Base-by-base conservation (phyloP, 2,797 vertebrate species). In the Hephaestus fuliginosus region DNA sequence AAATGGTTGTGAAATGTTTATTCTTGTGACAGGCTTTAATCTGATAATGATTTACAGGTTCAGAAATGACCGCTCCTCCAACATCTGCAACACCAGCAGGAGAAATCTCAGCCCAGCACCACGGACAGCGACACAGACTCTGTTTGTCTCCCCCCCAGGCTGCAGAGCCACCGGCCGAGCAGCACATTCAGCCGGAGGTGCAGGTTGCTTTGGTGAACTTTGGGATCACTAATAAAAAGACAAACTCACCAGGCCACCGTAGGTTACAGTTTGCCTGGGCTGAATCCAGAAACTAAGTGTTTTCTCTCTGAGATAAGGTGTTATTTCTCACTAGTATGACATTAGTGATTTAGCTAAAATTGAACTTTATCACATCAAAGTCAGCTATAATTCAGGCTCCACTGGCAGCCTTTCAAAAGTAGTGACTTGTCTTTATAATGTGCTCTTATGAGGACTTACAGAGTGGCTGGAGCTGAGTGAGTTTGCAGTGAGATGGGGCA, bases 51-150 rank as follows among this genome's bases (percentile, higher is more conserved):
- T 2, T 7, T 2, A 4, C 6, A 22, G 22, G 20, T 28, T 43
- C 4, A 57, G 18, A 66, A 18, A 49, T 28, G 10, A 25, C 5
- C 11, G 14, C 14, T 41, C 48, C 4, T 22, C 22, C 48, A 33
- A 63, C n/a, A 48, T 44, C 17, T 41, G 30, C 13, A 22, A 7
- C 25, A 22, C 5, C 28, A 53, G 43, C 28, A 4, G 58, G 36
- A 70, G 25, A 74, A 33, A 57, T 48, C 3, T 62, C 25, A 63
- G 57, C 30, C 39, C 85, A 87, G 85, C 41, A 88, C 83, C 82
- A 80, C 41, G 85, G 86, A 82, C 86, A 91, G 85, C 36, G 28
- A 86, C 67, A 62, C 3, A 17, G 44, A 15, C 7, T 72, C 44
- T 33, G 52, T 48, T 22, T 15, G n/a, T 33, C 17, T 33, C 30